Conservation (phyloP, 1,140 invertebrate genomes). For the Eupristina koningsbergeri region DNA sequence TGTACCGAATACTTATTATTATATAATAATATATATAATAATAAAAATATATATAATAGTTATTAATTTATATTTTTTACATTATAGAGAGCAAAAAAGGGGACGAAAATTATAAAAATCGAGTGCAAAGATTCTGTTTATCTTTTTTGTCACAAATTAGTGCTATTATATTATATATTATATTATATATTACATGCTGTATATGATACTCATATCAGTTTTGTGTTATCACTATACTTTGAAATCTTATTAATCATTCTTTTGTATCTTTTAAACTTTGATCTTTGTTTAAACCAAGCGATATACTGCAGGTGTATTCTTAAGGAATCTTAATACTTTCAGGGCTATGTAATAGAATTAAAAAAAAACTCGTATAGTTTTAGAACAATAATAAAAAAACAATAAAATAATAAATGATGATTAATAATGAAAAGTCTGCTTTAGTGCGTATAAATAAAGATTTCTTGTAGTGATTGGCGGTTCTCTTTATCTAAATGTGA, state of each 20-base stretch:
- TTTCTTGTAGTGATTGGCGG: not conserved
- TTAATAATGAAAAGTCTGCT: not conserved
- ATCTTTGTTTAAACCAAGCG: not conserved
- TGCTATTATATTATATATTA: not conserved
- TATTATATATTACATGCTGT: not conserved
- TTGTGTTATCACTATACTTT: not conserved
- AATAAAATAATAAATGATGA: no score
- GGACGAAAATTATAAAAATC: not conserved
- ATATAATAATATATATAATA: no score
- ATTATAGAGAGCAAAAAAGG: not conserved
- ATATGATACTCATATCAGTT: slow-evolving; percentile 15
- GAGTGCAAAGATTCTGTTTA: not conserved
- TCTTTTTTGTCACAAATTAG: not conserved
- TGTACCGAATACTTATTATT: no score
- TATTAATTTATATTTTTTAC: slow-evolving; percentile 26
- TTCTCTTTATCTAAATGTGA: not conserved
- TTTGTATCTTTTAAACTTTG: slow-evolving; percentile 31
- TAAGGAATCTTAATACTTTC: no score
- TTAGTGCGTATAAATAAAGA: slow-evolving; percentile 38
- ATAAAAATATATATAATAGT: slow-evolving; percentile 19
- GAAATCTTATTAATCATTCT: slow-evolving; percentile 23
- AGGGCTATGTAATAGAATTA: no score
- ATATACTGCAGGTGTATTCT: no score
- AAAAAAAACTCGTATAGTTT: no score
- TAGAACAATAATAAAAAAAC: no score